phyloP scores from a whole-genome alignment of 1,140 invertebrate species.

The Eumeta japonica region DNA sequence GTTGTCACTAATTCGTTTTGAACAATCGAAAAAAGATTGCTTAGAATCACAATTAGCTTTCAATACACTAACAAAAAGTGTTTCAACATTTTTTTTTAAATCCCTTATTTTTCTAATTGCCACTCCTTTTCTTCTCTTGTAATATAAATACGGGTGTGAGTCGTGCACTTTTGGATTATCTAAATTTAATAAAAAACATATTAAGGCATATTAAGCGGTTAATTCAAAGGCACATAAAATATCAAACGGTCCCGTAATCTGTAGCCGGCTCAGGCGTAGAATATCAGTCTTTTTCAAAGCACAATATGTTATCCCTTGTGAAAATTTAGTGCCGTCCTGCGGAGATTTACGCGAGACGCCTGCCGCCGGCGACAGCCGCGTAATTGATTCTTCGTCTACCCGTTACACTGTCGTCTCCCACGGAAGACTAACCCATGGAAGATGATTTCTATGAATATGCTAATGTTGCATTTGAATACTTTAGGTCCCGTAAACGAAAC shows the following conservation, averaged over 20 bases:
- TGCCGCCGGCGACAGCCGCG: slow-evolving; percentile 13
- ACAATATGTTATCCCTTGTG: slow-evolving; percentile 1
- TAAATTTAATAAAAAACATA: too few species aligned
- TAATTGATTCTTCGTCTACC: slow-evolving; percentile 25
- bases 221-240: neutral
- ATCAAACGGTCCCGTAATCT: neutral
- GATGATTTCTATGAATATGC: slow-evolving; percentile 4
- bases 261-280: slow-evolving; percentile 5
- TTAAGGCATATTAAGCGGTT: too few species aligned
- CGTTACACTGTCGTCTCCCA: neutral
- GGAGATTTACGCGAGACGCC: slow-evolving; percentile 24
- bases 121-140: too few species aligned
- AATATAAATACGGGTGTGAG: too few species aligned
- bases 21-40: too few species aligned
- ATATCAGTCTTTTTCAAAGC: slow-evolving; percentile 5
- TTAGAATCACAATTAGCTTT: too few species aligned
- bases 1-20: too few species aligned
- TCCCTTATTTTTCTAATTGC: too few species aligned
- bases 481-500: slow-evolving; percentile 7
- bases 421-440: too few species aligned
- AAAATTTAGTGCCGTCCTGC: slow-evolving; percentile 25
- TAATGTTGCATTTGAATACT: slow-evolving; percentile 10
- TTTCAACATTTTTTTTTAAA: too few species aligned
- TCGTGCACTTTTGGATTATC: too few species aligned
- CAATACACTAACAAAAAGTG: too few species aligned